Evolutionary conservation across 2,888 invertebrate genomes (phyloP).

Genomic region (Spicauda simplicius): DNA sequence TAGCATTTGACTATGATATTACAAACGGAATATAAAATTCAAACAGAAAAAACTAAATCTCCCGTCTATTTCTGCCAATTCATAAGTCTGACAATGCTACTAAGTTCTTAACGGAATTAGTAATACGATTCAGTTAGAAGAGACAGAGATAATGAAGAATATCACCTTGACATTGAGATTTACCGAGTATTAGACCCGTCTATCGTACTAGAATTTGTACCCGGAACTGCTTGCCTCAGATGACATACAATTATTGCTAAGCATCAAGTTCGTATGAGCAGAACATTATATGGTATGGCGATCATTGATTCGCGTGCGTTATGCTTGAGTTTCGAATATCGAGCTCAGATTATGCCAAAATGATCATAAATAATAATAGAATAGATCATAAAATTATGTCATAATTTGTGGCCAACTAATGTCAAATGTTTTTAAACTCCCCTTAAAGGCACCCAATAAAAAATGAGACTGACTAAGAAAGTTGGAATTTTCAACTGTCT

Average conservation of each 20-base stretch:
- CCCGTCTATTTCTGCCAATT: background rate
- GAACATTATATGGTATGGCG: background rate
- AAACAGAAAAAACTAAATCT: too few relatives aligned
- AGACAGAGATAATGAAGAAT: background rate
- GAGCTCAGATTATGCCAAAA: background rate
- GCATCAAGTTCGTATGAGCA: constrained; percentile 25
- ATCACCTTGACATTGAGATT: constrained; percentile 44
- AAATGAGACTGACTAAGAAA: too few relatives aligned
- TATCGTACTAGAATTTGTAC: constrained; percentile 65
- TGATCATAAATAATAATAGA: too few relatives aligned
- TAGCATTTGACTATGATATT: too few relatives aligned
- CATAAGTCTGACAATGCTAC: background rate
- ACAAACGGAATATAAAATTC: too few relatives aligned
- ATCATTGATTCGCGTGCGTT: constrained; percentile 13
- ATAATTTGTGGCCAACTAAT: too few relatives aligned
- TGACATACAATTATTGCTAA: constrained; percentile 49
- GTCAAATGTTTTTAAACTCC: too few relatives aligned
- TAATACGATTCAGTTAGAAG: constrained; percentile 9
- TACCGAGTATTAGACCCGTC: constrained; percentile 58
- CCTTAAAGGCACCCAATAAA: too few relatives aligned
- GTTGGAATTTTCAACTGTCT: background rate
- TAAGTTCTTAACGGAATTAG: constrained; percentile 12
- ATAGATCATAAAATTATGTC: too few relatives aligned
- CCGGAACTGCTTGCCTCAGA: constrained; percentile 60
- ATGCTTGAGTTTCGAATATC: constrained; percentile 1